A percentile compares a stretch with the other conserved stretches of the same genome.
These are phyloP conservation scores for Torymus auratus DNA, from an alignment of 2,888 invertebrate genomes.

Conservation along the genomic window DNA sequence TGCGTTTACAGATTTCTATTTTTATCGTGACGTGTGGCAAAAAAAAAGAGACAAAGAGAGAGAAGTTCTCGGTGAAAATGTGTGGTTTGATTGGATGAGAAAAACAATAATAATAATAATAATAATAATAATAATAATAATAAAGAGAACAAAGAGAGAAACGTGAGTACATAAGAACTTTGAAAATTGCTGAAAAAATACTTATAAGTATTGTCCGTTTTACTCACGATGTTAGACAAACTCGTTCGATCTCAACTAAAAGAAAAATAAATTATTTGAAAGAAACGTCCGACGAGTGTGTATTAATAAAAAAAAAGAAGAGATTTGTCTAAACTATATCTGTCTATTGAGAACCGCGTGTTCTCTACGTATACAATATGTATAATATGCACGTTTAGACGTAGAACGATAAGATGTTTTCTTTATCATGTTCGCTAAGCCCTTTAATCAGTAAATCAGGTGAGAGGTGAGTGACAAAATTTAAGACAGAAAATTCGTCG, in stretches of 20 bases:
- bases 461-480: not conserved
- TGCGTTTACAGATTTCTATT: slow-evolving; percentile 40
- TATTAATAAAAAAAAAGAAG: not conserved
- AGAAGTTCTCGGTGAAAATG: slow-evolving; percentile 35
- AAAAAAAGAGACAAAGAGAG: slow-evolving; percentile 11
- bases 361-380: too few species aligned
- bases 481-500: slow-evolving; percentile 17
- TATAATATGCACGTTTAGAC: slow-evolving; percentile 18
- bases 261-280: slow-evolving; percentile 54
- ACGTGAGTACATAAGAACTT: slow-evolving; percentile 39
- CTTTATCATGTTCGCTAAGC: not conserved
- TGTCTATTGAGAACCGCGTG: not conserved
- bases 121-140: too few species aligned
- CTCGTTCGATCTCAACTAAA: slow-evolving; percentile 58
- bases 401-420: slow-evolving; percentile 19
- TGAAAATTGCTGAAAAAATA: slow-evolving; percentile 38
- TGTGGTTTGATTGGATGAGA: slow-evolving; percentile 30
- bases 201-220: slow-evolving; percentile 37
- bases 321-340: not conserved
- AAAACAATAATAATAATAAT: not conserved
- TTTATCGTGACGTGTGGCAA: slow-evolving; percentile 43
- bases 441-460: slow-evolving; percentile 16
- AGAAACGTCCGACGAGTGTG: slow-evolving; percentile 16
- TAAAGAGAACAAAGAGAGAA: too few species aligned
- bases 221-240: slow-evolving; percentile 56